Evolutionary conservation across 2,888 invertebrate genomes (phyloP).

Genomic region (Ophion slaviceki): DNA sequence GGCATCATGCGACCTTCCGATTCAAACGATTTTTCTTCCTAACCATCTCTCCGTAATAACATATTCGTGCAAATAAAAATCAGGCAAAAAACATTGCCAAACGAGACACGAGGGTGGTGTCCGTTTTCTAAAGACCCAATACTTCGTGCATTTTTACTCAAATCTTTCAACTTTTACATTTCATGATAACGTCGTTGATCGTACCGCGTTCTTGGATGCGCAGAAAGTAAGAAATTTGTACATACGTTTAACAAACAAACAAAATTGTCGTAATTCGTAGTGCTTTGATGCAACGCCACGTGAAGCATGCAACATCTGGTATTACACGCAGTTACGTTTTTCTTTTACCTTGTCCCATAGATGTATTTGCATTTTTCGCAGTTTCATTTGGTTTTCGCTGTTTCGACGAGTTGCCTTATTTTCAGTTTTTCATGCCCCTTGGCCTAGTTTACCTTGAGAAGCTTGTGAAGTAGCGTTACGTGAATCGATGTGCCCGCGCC

Average conservation of each 20-base stretch:
- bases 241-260: background rate
- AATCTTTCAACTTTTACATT: constrained; percentile 56
- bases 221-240: constrained; percentile 77
- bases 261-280: constrained; percentile 37
- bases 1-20: too few relatives aligned
- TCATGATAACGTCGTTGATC: constrained; percentile 66
- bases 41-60: background rate
- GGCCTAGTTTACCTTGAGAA: constrained; percentile 5
- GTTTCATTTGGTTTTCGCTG: constrained; percentile 30
- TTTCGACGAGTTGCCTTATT: constrained; percentile 26
- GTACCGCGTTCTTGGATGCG: constrained; percentile 72
- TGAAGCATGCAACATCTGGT: constrained; percentile 53
- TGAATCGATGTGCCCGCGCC: background rate
- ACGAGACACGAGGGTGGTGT: background rate
- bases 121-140: background rate
- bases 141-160: constrained; percentile 24
- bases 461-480: background rate
- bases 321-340: constrained; percentile 6
- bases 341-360: background rate
- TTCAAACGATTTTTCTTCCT: background rate
- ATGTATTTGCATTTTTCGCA: constrained; percentile 5
- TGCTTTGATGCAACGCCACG: constrained; percentile 32
- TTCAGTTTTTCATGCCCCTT: constrained; percentile 14
- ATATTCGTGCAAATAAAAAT: too few relatives aligned
- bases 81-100: constrained; percentile 9